A percentile compares a stretch with the other conserved stretches of the same genome.
Evolutionary conservation across 2,797 vertebrate species (phyloP).

Genomic region (Alosa sapidissima): DNA sequence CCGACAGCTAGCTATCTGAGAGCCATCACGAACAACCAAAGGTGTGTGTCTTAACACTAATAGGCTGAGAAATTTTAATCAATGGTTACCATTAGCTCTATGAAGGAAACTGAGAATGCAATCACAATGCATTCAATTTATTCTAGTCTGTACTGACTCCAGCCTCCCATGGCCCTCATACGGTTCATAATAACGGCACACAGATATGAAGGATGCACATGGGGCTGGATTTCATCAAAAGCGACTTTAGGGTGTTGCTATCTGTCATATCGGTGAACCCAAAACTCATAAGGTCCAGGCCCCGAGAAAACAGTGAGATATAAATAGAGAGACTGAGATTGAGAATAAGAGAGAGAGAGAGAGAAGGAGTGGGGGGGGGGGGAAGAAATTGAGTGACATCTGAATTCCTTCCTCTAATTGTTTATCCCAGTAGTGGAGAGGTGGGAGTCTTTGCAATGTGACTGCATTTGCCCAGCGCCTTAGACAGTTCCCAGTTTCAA

Average conservation of each 20-base stretch:
- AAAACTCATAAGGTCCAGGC: not conserved
- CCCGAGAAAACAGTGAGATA: not conserved
- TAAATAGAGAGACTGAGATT: not conserved
- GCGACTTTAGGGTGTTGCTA: not conserved
- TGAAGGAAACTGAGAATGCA: not conserved
- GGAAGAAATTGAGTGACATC: not conserved
- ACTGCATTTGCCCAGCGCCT: not conserved
- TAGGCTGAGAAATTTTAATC: not conserved
- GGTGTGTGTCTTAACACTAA: not conserved
- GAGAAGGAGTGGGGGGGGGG: not conserved
- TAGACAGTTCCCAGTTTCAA: not conserved
- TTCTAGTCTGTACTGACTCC: not conserved
- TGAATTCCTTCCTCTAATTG: not conserved
- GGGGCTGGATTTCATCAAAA: constrained; percentile 7
- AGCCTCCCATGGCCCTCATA: not conserved
- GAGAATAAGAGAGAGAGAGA: not conserved
- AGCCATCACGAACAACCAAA: not conserved
- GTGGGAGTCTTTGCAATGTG: not conserved
- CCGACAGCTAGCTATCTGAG: not conserved
- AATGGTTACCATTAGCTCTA: not conserved
- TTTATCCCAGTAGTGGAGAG: not conserved
- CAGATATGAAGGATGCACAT: not conserved
- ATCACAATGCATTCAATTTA: not conserved
- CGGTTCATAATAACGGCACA: not conserved
- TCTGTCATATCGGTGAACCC: not conserved